Evolutionary conservation across 2,113 vertebrate genomes (phyloP).

Genomic region (Amblyopsis rosae): DNA sequence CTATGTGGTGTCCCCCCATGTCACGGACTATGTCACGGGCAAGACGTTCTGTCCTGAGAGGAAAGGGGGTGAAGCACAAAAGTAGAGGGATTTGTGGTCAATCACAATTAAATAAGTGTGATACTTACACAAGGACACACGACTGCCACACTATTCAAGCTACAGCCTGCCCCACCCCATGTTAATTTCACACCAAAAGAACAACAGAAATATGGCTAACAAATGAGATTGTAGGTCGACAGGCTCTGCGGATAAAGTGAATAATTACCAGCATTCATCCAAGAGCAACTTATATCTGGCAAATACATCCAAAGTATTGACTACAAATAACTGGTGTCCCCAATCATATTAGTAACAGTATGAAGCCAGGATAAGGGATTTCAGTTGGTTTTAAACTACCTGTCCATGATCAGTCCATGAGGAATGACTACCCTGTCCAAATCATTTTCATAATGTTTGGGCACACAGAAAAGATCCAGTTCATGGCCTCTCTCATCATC

Average conservation of each 20-base stretch:
- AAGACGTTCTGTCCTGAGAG: constrained; percentile 81
- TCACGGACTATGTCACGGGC: constrained; percentile 83
- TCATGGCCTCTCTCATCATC: constrained; percentile 78
- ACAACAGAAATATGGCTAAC: constrained; percentile 29
- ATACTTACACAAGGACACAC: not conserved
- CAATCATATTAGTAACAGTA: not conserved
- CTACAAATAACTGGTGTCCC: not conserved
- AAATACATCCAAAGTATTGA: too few relatives aligned
- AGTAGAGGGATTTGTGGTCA: not conserved
- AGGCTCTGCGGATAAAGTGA: not conserved
- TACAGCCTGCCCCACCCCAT: not conserved
- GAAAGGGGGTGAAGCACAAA: not conserved
- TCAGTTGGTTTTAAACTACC: constrained; percentile 62
- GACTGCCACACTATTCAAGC: not conserved
- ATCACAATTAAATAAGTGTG: not conserved
- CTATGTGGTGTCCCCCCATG: constrained; percentile 83
- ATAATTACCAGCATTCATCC: too few relatives aligned
- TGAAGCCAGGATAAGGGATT: too few relatives aligned
- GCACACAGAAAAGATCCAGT: constrained; percentile 79
- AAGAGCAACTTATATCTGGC: too few relatives aligned
- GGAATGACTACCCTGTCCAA: constrained; percentile 83
- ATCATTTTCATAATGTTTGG: constrained; percentile 80
- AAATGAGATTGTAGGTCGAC: constrained; percentile 15
- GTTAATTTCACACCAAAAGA: constrained; percentile 21
- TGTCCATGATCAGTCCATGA: constrained; percentile 84